Percentiles rank a stretch among this genome's conserved stretches.
Conservation (phyloP, 2,797 vertebrate genomes). For the Sylvilagus floridanus region DNA sequence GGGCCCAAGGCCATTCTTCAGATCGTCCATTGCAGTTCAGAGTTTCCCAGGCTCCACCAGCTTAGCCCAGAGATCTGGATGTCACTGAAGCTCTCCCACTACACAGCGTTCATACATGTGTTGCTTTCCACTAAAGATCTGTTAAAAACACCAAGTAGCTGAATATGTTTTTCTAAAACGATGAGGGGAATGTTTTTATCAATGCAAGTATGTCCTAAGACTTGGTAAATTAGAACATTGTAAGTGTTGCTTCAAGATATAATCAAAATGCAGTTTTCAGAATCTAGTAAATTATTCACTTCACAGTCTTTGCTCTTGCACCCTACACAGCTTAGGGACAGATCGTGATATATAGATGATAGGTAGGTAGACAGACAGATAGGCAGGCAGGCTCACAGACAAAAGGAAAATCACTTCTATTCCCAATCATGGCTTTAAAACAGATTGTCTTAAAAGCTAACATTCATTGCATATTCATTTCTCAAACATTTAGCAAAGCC, state of each 20-base stretch:
- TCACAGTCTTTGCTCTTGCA: not conserved
- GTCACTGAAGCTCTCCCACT: not conserved
- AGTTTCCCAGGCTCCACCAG: not conserved
- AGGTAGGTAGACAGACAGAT: too few species aligned
- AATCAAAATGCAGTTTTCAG: slow-evolving; percentile 7
- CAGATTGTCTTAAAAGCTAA: not conserved
- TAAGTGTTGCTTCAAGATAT: not conserved
- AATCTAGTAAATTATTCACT: slow-evolving; percentile 15
- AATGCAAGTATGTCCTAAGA: not conserved
- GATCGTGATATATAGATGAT: not conserved
- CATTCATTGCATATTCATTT: not conserved
- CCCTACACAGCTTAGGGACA: not conserved
- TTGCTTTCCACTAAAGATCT: not conserved
- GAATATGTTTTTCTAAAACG: not conserved
- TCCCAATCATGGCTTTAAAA: not conserved
- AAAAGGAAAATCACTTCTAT: not conserved
- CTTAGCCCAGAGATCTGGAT: not conserved
- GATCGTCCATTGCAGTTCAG: not conserved
- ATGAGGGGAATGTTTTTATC: not conserved
- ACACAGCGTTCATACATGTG: not conserved
- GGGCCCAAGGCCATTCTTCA: not conserved
- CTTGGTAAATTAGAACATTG: not conserved
- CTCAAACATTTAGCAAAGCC: slow-evolving; percentile 28
- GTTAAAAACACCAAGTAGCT: not conserved
- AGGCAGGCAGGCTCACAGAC: not conserved